Evolutionary conservation across 2,888 invertebrate genomes (phyloP), one percentile per base, ranked within the genome.

Genomic region (Aelia acuminata): DNA sequence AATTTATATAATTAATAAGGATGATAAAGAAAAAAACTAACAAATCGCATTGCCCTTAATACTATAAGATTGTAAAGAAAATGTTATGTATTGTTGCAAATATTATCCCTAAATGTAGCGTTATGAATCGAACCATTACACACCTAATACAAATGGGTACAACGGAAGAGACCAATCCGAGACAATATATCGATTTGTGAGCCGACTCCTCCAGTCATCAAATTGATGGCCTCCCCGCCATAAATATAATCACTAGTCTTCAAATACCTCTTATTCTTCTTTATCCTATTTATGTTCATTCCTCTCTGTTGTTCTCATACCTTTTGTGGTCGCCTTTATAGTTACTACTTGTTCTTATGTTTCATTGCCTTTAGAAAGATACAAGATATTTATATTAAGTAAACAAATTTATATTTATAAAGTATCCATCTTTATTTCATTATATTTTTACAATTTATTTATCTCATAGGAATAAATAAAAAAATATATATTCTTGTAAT

Each of bases 141-240:
- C 80, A 80, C 43, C 80, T 80, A 80, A 47, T 47, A 80, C 80
- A 80, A 80, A 80, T 43, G 80, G 15, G 22, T 22, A 43, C 80
- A 80, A 43, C 43, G 80, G 80, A 80, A 80, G 43, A 47, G 80
- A 80, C 4, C 43, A 43, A 43, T 43, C 43, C 43, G 13, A 43
- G 43, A 80, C 39, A 80, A 80, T 43, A 80, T 80, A 80, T 80
- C 43, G 80, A 80, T 80, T 80, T 80, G 43, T 80, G 22, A 80
- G 39, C 43, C n/a, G 22, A 80, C 43, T 47, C 15, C 39, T n/a
- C 22, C 11, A n/a, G n/a, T 80, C 80, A n/a, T 80, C 80, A 80
- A 80, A 70, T 70, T 70, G 31, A 70, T 70, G 11, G 43, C 43
- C 13, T 0, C 11, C 8, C n/a, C 1, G 43, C 35, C 31, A 20